Evolutionary conservation across 2,797 vertebrate species (phyloP).

Genomic region (Astyanax mexicanus): DNA sequence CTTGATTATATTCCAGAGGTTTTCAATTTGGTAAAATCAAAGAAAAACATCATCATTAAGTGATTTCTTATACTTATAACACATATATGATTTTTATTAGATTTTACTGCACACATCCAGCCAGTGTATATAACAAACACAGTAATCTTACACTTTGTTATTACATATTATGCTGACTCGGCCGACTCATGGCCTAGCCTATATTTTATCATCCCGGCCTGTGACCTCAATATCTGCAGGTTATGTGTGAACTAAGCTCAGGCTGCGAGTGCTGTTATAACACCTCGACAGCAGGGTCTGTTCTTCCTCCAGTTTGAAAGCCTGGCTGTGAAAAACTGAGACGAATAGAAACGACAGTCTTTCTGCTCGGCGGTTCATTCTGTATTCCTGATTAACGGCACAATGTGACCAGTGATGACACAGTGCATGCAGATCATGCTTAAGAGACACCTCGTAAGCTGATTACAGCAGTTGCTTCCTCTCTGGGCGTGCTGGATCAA

Average conservation of each 20-base stretch:
- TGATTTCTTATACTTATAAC: too few species aligned
- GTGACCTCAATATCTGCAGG: neutral
- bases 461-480: conserved; percentile 24
- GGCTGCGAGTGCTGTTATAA: neutral
- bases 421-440: conserved; percentile 2
- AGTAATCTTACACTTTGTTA: neutral
- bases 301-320: neutral
- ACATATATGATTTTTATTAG: too few species aligned
- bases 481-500: conserved; percentile 5
- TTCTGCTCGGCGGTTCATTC: conserved; percentile 10
- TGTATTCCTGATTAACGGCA: conserved; percentile 25
- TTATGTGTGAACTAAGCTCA: neutral
- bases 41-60: too few species aligned
- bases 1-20: too few species aligned
- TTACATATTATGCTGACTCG: neutral
- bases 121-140: too few species aligned
- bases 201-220: neutral
- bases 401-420: conserved; percentile 18
- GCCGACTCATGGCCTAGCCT: neutral
- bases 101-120: too few species aligned
- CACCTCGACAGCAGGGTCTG: neutral
- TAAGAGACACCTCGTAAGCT: conserved; percentile 10
- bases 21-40: too few species aligned
- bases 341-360: neutral
- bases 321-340: neutral